A percentile compares a stretch with the other conserved stretches of the same genome.
phyloP scores from a whole-genome alignment of 2,797 vertebrate species.

The Lagodon rhomboides region DNA sequence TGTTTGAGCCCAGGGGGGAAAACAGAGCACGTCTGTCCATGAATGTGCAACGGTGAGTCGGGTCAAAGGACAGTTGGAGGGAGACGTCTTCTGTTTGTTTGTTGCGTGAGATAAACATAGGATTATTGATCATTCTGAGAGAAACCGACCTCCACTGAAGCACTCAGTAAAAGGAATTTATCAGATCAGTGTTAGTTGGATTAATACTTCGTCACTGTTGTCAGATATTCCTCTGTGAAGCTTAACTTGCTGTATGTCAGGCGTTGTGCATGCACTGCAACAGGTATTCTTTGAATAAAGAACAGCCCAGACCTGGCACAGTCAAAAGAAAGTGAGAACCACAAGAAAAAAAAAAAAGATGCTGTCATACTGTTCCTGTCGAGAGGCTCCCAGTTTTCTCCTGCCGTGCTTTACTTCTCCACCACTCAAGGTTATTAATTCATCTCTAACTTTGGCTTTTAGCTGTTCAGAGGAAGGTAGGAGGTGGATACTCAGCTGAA shows the following conservation, averaged over 20 bases:
- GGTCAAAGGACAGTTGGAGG: conserved; percentile 24
- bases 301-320: not conserved
- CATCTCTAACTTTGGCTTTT: conserved; percentile 16
- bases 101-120: conserved; percentile 19
- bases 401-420: not conserved
- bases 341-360: not conserved
- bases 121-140: not conserved
- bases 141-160: not conserved
- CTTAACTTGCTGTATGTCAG: conserved; percentile 3
- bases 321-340: not conserved
- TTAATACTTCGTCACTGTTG: not conserved
- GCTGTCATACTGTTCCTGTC: not conserved
- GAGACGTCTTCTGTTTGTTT: conserved; percentile 12
- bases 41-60: conserved; percentile 19
- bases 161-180: not conserved
- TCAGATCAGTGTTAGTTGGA: conserved; percentile 3
- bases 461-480: not conserved
- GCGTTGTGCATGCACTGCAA: conserved; percentile 10
- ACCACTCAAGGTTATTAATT: conserved; percentile 1
- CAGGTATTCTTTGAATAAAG: conserved; percentile 28
- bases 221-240: not conserved
- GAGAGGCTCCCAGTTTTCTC: not conserved
- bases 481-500: not conserved
- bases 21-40: not conserved
- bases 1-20: conserved; percentile 24